phyloP scores from a whole-genome alignment of 2,888 invertebrate genomes.

The Ophioninae sp. region DNA sequence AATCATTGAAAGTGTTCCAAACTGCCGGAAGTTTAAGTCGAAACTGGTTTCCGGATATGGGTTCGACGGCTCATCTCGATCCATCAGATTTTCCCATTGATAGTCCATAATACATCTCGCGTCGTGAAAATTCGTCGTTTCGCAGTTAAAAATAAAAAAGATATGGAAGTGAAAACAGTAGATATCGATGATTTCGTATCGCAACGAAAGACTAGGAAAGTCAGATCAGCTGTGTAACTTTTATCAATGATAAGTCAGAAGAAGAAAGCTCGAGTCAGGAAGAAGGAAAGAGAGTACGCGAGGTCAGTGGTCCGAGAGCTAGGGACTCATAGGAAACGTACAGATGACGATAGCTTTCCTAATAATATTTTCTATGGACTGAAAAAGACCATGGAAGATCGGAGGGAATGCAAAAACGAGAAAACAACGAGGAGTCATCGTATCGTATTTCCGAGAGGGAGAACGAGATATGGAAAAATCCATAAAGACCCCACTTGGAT shows the following conservation, averaged over 20 bases:
- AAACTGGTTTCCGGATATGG: too few relatives aligned
- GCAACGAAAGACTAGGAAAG: neutral
- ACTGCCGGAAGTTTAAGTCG: too few relatives aligned
- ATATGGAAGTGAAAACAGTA: neutral
- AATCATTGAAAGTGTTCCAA: neutral
- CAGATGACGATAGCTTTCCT: conserved; percentile 30
- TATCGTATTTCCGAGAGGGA: conserved; percentile 20
- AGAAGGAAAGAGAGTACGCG: conserved; percentile 32
- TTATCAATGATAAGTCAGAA: neutral
- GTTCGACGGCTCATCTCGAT: neutral
- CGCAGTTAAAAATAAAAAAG: neutral
- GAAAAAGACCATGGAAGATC: conserved; percentile 15
- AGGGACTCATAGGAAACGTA: conserved; percentile 58
- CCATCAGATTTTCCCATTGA: neutral
- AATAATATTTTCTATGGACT: conserved; percentile 22
- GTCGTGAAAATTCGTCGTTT: neutral
- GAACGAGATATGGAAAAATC: conserved; percentile 57
- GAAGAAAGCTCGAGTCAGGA: conserved; percentile 27
- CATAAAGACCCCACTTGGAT: conserved; percentile 61
- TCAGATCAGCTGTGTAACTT: neutral
- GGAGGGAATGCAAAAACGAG: conserved; percentile 11
- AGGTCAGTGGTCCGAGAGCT: conserved; percentile 51
- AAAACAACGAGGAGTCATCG: neutral
- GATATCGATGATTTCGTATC: neutral
- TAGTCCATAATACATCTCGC: neutral